phyloP scores from a whole-genome alignment of 2,888 invertebrate genomes.

The Drosophila antonietae region DNA sequence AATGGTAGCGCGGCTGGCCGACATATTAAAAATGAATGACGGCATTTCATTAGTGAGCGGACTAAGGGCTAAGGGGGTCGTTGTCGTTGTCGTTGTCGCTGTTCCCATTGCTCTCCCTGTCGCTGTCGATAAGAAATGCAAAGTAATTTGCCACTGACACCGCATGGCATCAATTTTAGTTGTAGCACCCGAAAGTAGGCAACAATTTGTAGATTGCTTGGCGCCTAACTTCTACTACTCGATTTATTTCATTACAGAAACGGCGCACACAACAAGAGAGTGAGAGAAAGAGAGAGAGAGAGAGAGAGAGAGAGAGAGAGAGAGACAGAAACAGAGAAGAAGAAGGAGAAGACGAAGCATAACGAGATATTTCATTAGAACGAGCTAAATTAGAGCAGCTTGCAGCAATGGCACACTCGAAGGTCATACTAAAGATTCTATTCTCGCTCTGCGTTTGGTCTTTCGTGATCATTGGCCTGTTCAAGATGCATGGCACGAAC shows the following conservation, averaged over 20 bases:
- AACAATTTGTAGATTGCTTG: conserved; percentile 8
- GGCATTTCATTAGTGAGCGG: conserved; percentile 50
- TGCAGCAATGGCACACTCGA: conserved; percentile 82
- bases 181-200: conserved; percentile 39
- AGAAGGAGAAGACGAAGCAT: not conserved
- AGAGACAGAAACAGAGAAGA: no score
- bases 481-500: conserved; percentile 84
- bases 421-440: conserved; percentile 83
- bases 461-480: conserved; percentile 84
- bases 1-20: conserved; percentile 53
- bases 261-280: not conserved
- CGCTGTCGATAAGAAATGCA: conserved; percentile 52
- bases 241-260: conserved; percentile 6
- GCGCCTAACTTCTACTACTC: conserved; percentile 4
- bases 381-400: not conserved
- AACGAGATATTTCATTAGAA: conserved; percentile 1
- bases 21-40: conserved; percentile 64
- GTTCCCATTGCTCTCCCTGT: no score
- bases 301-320: not conserved
- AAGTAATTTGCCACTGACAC: conserved; percentile 46
- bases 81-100: conserved; percentile 13
- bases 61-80: not conserved
- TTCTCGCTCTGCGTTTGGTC: conserved; percentile 85
- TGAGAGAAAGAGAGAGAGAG: not conserved
- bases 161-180: conserved; percentile 22